A percentile compares a stretch with the other conserved stretches of the same genome.
These are phyloP conservation scores for Piscicola geometra DNA, from an alignment of 2,888 invertebrate genomes.

Conservation along the genomic window DNA sequence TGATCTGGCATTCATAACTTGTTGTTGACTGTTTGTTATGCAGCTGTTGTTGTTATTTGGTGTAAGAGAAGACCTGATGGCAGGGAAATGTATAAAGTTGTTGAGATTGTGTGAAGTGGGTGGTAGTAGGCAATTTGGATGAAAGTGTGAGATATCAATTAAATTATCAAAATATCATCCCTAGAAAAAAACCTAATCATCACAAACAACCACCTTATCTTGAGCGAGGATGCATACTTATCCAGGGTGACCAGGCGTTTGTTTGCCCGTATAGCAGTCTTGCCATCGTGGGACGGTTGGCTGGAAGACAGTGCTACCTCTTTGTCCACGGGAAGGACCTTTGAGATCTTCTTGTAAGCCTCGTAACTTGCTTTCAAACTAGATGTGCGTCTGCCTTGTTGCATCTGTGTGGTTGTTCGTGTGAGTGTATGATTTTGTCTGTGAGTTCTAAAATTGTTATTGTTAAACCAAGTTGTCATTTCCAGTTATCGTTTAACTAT, in stretches of 20 bases:
- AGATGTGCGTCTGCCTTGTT: constrained; percentile 85
- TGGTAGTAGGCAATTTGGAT: too few relatives aligned
- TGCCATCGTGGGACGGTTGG: neutral
- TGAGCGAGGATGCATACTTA: neutral
- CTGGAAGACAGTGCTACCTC: neutral
- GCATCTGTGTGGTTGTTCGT: constrained; percentile 62
- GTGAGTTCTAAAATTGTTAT: too few relatives aligned
- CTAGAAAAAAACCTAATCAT: too few relatives aligned
- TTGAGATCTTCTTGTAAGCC: constrained; percentile 60
- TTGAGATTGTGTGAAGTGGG: neutral
- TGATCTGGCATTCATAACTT: constrained; percentile 12
- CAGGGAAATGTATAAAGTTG: too few relatives aligned
- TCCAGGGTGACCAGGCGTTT: constrained; percentile 2
- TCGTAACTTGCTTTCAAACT: constrained; percentile 92
- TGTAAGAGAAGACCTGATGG: neutral
- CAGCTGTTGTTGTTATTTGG: constrained; percentile 9
- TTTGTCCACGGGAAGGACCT: neutral
- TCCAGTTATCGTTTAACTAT: too few relatives aligned
- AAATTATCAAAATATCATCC: too few relatives aligned
- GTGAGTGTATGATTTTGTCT: too few relatives aligned
- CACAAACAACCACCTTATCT: neutral
- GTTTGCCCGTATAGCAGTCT: neutral
- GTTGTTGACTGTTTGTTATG: neutral
- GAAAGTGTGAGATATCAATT: too few relatives aligned
- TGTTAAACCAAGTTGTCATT: too few relatives aligned